Conservation (phyloP, 1,140 invertebrate species). For the Drosophila sucinea region DNA sequence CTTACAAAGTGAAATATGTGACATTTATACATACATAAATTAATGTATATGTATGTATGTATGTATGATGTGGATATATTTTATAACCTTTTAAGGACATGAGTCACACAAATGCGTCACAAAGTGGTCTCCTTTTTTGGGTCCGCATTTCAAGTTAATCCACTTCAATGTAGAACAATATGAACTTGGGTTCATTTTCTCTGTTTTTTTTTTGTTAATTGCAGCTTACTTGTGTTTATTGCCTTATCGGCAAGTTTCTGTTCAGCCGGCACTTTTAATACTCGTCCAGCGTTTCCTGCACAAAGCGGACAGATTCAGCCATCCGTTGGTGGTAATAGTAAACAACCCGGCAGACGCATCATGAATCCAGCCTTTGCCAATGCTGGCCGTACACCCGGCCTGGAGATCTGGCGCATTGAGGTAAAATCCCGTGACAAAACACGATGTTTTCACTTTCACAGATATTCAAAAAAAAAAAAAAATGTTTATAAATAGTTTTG, state of each 20-base stretch:
- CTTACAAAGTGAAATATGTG: neutral
- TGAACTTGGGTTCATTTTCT: constrained; percentile 10
- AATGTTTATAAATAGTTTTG: constrained; percentile 61
- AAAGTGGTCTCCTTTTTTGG: neutral
- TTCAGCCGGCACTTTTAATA: constrained; percentile 69
- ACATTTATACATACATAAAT: constrained; percentile 13
- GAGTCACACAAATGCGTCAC: constrained; percentile 40
- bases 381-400: constrained; percentile 86
- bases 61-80: constrained; percentile 3
- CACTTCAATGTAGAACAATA: neutral
- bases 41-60: constrained; percentile 5
- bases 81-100: constrained; percentile 56
- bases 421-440: constrained; percentile 80
- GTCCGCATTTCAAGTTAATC: constrained; percentile 2
- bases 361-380: constrained; percentile 86
- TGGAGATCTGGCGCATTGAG: constrained; percentile 89
- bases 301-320: constrained; percentile 64
- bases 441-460: constrained; percentile 28
- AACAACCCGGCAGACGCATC: constrained; percentile 70
- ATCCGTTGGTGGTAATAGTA: constrained; percentile 40
- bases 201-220: constrained; percentile 9
- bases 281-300: constrained; percentile 66
- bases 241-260: constrained; percentile 52
- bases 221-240: constrained; percentile 52
- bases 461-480: constrained; percentile 13